These are phyloP conservation scores for Cephus spinipes DNA, from an alignment of 2,888 invertebrate genomes.

Conservation along the genomic window DNA sequence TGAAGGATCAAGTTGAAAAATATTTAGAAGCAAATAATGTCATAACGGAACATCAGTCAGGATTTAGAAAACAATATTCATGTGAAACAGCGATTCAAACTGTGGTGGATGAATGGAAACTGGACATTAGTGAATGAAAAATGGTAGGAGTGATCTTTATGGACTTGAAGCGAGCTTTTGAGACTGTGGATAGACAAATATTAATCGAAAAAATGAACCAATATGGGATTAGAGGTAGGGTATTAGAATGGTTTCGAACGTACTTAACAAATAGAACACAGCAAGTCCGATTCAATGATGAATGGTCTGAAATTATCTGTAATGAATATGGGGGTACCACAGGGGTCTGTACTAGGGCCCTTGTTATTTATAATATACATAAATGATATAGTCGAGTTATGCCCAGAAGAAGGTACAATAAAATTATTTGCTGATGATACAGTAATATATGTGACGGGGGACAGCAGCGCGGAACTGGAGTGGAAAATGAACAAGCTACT, in stretches of 20 bases:
- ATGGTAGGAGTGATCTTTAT: slow-evolving; percentile 25
- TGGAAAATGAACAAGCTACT: too few species aligned
- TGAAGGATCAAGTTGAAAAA: background rate
- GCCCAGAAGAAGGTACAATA: too few species aligned
- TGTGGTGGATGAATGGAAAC: slow-evolving; percentile 23
- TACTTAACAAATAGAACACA: slow-evolving; percentile 21
- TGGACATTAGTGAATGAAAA: slow-evolving; percentile 16
- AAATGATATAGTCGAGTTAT: background rate
- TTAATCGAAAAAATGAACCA: slow-evolving; percentile 19
- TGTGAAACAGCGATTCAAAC: slow-evolving; percentile 26
- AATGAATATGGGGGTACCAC: slow-evolving; percentile 15
- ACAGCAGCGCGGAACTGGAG: too few species aligned
- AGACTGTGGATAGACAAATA: slow-evolving; percentile 18
- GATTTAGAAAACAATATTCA: slow-evolving; percentile 22
- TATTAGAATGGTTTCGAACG: slow-evolving; percentile 22
- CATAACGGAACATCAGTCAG: slow-evolving; percentile 14
- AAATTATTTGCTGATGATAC: too few species aligned
- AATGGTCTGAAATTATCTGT: slow-evolving; percentile 1
- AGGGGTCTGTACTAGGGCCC: slow-evolving; percentile 22
- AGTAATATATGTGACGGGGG: too few species aligned
- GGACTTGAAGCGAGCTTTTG: slow-evolving; percentile 28
- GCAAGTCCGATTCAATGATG: slow-evolving; percentile 10
- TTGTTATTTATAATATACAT: slow-evolving; percentile 21
- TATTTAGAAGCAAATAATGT: background rate
- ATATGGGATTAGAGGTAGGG: slow-evolving; percentile 16